phyloP scores from a whole-genome alignment of 2,113 vertebrate genomes.

The Dipodomys ordii region DNA sequence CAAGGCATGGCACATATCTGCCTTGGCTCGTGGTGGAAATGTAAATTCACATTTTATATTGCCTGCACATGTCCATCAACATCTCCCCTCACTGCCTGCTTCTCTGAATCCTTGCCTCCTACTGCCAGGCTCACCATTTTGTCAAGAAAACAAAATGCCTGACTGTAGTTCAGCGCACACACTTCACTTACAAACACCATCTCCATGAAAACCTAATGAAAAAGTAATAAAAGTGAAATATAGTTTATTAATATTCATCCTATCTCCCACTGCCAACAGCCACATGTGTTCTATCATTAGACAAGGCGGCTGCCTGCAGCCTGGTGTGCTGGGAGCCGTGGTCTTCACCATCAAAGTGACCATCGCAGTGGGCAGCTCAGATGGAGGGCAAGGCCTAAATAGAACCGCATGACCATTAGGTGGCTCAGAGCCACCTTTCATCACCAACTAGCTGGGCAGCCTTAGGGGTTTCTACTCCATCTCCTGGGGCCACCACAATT shows the following conservation, averaged over 20 bases:
- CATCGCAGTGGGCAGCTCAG: neutral
- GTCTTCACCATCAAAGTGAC: constrained; percentile 13
- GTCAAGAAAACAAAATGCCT: constrained; percentile 58
- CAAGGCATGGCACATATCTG: neutral
- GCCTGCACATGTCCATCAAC: neutral
- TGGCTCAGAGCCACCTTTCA: neutral
- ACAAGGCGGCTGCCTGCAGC: neutral
- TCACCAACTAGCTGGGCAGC: neutral
- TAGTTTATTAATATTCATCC: constrained; percentile 67
- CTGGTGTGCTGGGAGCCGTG: neutral
- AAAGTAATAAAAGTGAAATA: constrained; percentile 67
- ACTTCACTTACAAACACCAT: constrained; percentile 49
- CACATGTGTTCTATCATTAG: neutral
- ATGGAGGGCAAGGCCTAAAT: neutral
- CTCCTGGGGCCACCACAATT: neutral
- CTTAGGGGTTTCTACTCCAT: neutral
- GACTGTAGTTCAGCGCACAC: neutral
- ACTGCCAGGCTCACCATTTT: neutral
- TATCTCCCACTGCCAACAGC: constrained; percentile 32
- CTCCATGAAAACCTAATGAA: constrained; percentile 66
- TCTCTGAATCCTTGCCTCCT: neutral
- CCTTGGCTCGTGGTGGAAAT: neutral
- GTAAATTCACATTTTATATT: too few relatives aligned
- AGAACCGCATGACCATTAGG: neutral
- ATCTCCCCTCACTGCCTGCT: neutral